Conservation (phyloP, 2,113 vertebrate genomes). For the Lamprotornis superbus region DNA sequence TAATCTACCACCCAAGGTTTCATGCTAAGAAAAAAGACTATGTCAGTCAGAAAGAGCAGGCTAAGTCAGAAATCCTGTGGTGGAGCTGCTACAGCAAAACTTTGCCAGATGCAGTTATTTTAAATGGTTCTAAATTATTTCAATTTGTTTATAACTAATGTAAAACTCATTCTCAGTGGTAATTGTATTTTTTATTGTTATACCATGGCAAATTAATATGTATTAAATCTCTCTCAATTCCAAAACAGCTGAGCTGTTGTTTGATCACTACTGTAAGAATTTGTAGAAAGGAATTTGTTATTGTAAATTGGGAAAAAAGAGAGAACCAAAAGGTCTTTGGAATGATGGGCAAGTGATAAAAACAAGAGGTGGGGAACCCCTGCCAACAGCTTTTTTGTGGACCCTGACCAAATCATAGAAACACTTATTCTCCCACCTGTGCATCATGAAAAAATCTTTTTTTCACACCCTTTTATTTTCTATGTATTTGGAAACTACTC, state of each 20-base stretch:
- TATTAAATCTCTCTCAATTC: neutral
- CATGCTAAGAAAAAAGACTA: slow-evolving; percentile 27
- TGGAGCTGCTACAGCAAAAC: slow-evolving; percentile 1
- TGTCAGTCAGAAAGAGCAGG: slow-evolving; percentile 31
- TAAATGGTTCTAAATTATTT: slow-evolving; percentile 54
- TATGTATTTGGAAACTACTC: neutral
- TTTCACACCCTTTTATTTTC: neutral
- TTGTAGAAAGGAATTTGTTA: neutral
- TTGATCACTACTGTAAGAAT: neutral
- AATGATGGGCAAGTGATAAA: neutral
- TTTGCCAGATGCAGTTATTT: slow-evolving; percentile 54
- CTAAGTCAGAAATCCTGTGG: slow-evolving; percentile 44
- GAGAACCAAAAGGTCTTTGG: neutral
- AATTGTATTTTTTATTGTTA: slow-evolving; percentile 24
- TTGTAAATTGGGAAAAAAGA: neutral
- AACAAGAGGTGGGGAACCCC: neutral
- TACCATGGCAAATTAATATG: slow-evolving; percentile 4
- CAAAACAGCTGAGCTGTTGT: neutral
- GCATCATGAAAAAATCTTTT: too few species aligned
- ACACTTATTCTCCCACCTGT: neutral
- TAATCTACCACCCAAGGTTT: slow-evolving; percentile 23
- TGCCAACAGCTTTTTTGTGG: neutral
- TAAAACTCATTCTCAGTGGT: slow-evolving; percentile 37
- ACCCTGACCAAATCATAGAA: neutral
- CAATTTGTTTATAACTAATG: slow-evolving; percentile 55